Evolutionary conservation across 2,888 invertebrate species (phyloP).

Genomic region (Tanypteryx hageni): DNA sequence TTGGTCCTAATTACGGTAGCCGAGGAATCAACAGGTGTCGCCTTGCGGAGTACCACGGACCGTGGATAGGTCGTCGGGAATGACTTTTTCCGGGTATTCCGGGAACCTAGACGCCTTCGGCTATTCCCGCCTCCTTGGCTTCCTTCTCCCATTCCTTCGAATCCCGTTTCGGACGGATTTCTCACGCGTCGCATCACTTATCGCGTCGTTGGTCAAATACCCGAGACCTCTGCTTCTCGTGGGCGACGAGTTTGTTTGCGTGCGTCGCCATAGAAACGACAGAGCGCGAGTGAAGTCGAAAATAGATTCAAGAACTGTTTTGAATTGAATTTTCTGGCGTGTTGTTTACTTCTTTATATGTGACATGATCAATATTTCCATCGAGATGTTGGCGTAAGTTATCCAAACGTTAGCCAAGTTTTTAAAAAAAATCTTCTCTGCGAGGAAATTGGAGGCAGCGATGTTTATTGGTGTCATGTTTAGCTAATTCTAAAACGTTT

Average conservation of each 20-base stretch:
- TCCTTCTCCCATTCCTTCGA: not conserved
- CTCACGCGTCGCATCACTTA: not conserved
- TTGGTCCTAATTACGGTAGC: not conserved
- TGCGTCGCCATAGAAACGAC: too few relatives aligned
- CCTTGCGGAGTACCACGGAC: constrained; percentile 3
- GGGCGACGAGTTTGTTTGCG: not conserved
- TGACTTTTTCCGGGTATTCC: not conserved
- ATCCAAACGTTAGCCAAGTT: too few relatives aligned
- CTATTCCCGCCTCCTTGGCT: not conserved
- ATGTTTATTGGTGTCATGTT: too few relatives aligned
- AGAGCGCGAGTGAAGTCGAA: too few relatives aligned
- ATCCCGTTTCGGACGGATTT: constrained; percentile 5
- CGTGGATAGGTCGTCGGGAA: not conserved
- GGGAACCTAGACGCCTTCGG: not conserved
- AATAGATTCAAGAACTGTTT: too few relatives aligned
- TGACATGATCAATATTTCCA: too few relatives aligned
- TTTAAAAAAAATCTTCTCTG: too few relatives aligned
- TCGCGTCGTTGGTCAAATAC: not conserved
- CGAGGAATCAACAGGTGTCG: constrained; percentile 42
- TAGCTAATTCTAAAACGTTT: too few relatives aligned
- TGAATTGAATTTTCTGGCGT: too few relatives aligned
- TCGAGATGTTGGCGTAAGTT: too few relatives aligned
- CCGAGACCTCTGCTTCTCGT: not conserved
- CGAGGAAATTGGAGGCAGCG: too few relatives aligned
- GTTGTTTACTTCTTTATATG: too few relatives aligned